Conservation (phyloP, 2,888 invertebrate species). For the Monopis laevigella region DNA sequence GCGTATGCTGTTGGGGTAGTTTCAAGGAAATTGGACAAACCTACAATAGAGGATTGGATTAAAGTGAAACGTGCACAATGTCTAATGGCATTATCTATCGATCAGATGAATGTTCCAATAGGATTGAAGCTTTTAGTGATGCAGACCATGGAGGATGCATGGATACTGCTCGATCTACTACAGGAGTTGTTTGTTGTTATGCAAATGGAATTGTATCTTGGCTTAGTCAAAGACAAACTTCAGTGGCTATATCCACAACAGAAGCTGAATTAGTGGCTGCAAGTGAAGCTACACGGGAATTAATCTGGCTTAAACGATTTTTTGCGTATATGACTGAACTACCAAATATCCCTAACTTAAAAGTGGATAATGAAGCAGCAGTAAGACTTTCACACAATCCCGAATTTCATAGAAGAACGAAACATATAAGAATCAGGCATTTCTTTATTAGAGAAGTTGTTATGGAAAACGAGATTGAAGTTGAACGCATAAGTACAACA, state of each 20-base stretch:
- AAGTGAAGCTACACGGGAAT: constrained; percentile 23
- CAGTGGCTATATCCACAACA: constrained; percentile 27
- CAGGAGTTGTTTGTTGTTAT: constrained; percentile 18
- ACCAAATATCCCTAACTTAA: constrained; percentile 13
- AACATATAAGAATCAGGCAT: constrained; percentile 20
- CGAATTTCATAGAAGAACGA: constrained; percentile 22
- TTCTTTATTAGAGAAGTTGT: constrained; percentile 13
- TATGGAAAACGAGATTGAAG: neutral
- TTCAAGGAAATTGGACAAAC: constrained; percentile 12
- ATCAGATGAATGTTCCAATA: neutral
- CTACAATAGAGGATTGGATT: constrained; percentile 2
- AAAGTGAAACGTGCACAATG: constrained; percentile 11
- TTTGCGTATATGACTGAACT: constrained; percentile 16
- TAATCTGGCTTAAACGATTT: constrained; percentile 24
- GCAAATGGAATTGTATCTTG: constrained; percentile 24
- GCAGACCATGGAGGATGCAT: constrained; percentile 15
- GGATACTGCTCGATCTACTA: constrained; percentile 14
- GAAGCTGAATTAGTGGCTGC: constrained; percentile 27
- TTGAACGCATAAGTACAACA: neutral
- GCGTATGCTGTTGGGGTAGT: constrained; percentile 11
- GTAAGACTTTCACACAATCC: constrained; percentile 22
- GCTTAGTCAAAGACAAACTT: constrained; percentile 25
- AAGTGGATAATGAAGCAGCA: constrained; percentile 23
- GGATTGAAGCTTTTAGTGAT: constrained; percentile 13
- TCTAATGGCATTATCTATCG: neutral